Conservation (phyloP, 2,797 vertebrate genomes). For the Mycteria americana region DNA sequence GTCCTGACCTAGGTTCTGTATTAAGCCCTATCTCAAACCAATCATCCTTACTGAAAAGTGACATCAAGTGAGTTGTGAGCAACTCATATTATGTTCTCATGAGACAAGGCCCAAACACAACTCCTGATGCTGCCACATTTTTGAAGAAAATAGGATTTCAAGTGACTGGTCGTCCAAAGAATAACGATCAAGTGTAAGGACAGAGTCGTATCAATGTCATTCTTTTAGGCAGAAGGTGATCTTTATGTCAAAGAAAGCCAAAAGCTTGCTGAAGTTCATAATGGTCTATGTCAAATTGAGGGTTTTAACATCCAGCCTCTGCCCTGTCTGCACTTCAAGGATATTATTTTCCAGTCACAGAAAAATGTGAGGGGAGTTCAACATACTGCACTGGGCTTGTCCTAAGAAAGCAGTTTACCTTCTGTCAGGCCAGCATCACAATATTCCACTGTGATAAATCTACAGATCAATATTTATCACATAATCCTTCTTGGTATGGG, state of each 20-base stretch:
- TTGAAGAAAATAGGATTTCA: slow-evolving; percentile 14
- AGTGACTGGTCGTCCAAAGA: slow-evolving; percentile 28
- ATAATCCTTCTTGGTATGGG: not conserved
- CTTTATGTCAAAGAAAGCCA: slow-evolving; percentile 27
- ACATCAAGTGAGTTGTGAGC: not conserved
- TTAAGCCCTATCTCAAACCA: not conserved
- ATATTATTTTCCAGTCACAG: slow-evolving; percentile 14
- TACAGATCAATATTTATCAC: not conserved
- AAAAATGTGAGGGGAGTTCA: not conserved
- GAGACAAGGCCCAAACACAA: not conserved
- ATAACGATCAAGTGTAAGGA: not conserved
- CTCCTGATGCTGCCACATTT: not conserved
- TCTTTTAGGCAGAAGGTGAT: slow-evolving; percentile 3
- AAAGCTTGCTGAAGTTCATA: slow-evolving; percentile 18
- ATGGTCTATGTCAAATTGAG: not conserved
- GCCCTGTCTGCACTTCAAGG: not conserved
- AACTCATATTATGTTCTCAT: not conserved
- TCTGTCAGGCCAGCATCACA: not conserved
- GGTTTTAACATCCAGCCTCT: slow-evolving; percentile 1
- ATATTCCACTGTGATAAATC: not conserved
- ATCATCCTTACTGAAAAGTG: not conserved
- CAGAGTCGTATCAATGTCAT: not conserved
- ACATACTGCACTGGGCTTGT: not conserved
- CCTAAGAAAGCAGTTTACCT: not conserved
- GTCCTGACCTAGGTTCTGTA: not conserved